Evolutionary conservation across 2,888 invertebrate genomes (phyloP).

Genomic region (Meandrusa payeni): DNA sequence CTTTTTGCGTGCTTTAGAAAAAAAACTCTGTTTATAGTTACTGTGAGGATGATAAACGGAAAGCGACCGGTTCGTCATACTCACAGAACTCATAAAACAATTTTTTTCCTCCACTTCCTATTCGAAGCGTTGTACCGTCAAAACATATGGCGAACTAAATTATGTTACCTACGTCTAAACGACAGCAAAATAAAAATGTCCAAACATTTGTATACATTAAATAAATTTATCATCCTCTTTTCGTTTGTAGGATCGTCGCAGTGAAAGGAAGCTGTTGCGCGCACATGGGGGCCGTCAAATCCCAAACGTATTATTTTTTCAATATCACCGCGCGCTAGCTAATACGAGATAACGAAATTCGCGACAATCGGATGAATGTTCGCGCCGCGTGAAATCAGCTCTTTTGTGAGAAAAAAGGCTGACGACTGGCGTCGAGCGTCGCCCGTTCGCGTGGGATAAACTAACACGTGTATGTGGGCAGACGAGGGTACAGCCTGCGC

Average conservation of each 20-base stretch:
- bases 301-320: constrained; percentile 79
- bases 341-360: constrained; percentile 76
- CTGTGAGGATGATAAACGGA: constrained; percentile 48
- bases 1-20: constrained; percentile 48
- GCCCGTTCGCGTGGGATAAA: constrained; percentile 49
- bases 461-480: constrained; percentile 76
- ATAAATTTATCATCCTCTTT: constrained; percentile 79
- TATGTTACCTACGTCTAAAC: constrained; percentile 77
- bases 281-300: constrained; percentile 77
- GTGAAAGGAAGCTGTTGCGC: constrained; percentile 74
- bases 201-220: constrained; percentile 81
- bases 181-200: constrained; percentile 80
- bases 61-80: constrained; percentile 63
- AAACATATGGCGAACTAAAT: constrained; percentile 79
- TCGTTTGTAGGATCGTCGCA: constrained; percentile 57
- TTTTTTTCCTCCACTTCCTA: constrained; percentile 71
- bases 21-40: constrained; percentile 48
- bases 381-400: constrained; percentile 78
- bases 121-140: constrained; percentile 64
- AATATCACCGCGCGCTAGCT: constrained; percentile 69
- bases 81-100: constrained; percentile 73
- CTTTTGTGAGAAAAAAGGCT: constrained; percentile 64
- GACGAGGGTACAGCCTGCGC: constrained; percentile 55
- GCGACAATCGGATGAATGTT: constrained; percentile 77
- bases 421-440: constrained; percentile 42